Base-by-base conservation (phyloP, 1,140 invertebrate genomes). In the Schlechtendalia chinensis region DNA sequence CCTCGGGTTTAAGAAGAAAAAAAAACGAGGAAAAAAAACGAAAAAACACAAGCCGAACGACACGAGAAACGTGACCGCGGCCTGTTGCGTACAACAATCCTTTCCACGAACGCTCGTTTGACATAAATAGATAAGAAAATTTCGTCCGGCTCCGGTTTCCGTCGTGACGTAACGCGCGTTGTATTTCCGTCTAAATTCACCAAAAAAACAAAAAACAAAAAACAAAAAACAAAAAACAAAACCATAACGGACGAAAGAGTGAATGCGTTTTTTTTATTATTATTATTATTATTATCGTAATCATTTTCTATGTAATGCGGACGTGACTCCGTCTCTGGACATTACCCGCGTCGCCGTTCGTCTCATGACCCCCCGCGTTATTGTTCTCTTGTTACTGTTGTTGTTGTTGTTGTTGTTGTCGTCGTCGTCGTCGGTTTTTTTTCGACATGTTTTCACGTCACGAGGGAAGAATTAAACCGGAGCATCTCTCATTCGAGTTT, bases 61-160 rank as follows among this genome's bases (percentile, higher is more conserved):
- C 75, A 79, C 75, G 75, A 61, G 63, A 79, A 79, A 79, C 75
- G 75, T 79, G 75, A 79, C 56, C 32, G 14, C 1, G 19, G 54
- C 5, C 72, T n/a, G n/a, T n/a, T n/a, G n/a, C n/a, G 58, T 45
- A 45, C 24, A 27, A 63, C 3, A 19, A 47, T 79, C 56, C 24
- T 79, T 63, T 45, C 17, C 39, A 27, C 58, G 24, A 69, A 50
- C 45, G 22, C 58, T 79, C 75, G 12, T 72, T 72, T 54, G 56
- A 79, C 75, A 63, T 47, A 79, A 50, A 27, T 61, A 79, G 75
- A 79, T 79, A 61, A 79, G 56, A 17, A 39, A 27, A 50, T 50
- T 79, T 79, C 29, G 58, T 79, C 27, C 22, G 32, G 17, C 29
- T 47, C 16, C 65, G 6, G 17, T 61, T 79, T 47, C 27, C 19